Conservation (phyloP, 2,113 vertebrate genomes). For the Odocoileus virginianus region DNA sequence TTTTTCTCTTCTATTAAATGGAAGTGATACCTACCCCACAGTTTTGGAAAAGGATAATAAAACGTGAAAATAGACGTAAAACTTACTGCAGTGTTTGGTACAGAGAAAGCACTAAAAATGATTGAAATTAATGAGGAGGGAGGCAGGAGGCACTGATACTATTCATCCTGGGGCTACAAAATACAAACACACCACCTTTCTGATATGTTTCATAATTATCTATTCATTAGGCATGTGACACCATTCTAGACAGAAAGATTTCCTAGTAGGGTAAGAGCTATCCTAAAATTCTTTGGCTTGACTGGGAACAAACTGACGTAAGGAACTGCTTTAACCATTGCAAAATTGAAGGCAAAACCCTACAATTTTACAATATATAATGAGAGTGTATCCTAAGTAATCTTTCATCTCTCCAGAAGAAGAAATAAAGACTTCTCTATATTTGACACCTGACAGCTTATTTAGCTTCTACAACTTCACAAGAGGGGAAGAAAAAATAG, state of each 20-base stretch:
- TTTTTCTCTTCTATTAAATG: not conserved
- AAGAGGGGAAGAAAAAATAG: not conserved
- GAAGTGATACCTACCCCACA: not conserved
- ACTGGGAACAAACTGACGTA: not conserved
- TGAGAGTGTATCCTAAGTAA: slow-evolving; percentile 48
- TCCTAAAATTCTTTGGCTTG: not conserved
- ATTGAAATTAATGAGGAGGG: not conserved
- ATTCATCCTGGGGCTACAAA: not conserved
- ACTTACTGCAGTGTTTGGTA: not conserved
- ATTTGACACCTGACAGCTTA: slow-evolving; percentile 54
- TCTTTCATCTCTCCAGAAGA: not conserved
- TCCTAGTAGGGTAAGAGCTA: not conserved
- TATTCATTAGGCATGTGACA: not conserved
- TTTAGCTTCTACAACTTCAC: slow-evolving; percentile 34
- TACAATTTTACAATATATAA: slow-evolving; percentile 1
- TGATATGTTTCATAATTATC: not conserved
- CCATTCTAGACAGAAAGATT: not conserved
- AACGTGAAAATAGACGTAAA: not conserved
- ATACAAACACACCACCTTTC: not conserved
- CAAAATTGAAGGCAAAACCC: not conserved
- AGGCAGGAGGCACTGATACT: not conserved
- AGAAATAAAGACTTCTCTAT: slow-evolving; percentile 6
- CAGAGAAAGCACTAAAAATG: not conserved
- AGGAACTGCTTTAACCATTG: not conserved
- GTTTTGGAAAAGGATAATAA: not conserved